Evolutionary conservation across 2,888 invertebrate genomes (phyloP), one percentile per base, ranked within the genome.

Genomic region (Diplazon laetatorius): DNA sequence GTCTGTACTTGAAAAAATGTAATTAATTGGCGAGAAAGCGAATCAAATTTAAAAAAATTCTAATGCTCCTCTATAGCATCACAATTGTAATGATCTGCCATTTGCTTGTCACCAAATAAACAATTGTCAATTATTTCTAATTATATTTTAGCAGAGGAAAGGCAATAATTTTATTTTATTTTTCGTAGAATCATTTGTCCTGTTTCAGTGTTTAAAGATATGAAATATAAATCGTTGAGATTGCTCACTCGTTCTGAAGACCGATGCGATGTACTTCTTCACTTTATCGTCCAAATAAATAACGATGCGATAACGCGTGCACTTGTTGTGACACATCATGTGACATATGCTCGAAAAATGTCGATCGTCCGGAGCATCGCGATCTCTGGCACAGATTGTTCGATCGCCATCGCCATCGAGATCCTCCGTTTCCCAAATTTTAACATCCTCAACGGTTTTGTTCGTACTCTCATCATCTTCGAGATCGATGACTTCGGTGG

Each of bases 301-400:
- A 48, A 78, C 70, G 8, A 82, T 16, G 3, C 84, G 85, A 73
- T 84, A 87, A 63, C 76, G 82, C 30, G 88, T 84, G 76, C 90
- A 89, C n/a, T 81, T 80, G 81, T 90, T 90, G 77, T 84, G 78
- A 80, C 90, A 90, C 18, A 84, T 81, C 90, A 90, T 90, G 75
- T 90, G 88, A 81, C 90, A 90, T 35, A 89, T 80, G 73, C 87
- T 90, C 6, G 85, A 80, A 62, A 90, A 90, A 4, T 86, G 85
- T 71, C 86, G 85, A 82, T 90, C 87, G 35, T 84, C 82, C 18
- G 10, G 9, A 63, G 76, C 78, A 65, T 88, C 85, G 2, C 87
- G 86, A 86, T 86, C 86, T 16, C 87, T 82, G n/a, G 90, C 90
- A 80, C 90, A 90, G 76, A 90, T 89, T 39, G 84, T 85, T 46